phyloP scores from a whole-genome alignment of 2,113 vertebrate genomes.

The Dryoscopus gambensis region DNA sequence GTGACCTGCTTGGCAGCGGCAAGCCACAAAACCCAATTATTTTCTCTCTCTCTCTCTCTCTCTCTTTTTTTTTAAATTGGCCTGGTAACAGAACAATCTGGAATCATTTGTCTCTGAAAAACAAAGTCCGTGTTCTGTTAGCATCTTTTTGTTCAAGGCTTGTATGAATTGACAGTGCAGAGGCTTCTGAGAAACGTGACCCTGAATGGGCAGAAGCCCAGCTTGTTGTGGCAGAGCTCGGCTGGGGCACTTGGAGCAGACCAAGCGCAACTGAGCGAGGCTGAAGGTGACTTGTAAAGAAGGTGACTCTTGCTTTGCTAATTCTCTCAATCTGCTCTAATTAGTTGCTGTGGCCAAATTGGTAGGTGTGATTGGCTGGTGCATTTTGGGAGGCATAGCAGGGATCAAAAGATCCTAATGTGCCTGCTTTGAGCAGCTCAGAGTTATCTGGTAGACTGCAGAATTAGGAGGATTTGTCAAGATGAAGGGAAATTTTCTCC shows the following conservation, averaged over 20 bases:
- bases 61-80: neutral
- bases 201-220: neutral
- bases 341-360: neutral
- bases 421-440: neutral
- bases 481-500: neutral
- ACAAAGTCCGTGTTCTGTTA: neutral
- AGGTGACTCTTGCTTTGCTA: neutral
- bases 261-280: neutral
- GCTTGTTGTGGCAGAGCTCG: neutral
- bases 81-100: neutral
- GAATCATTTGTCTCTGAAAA: conserved; percentile 24
- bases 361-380: neutral
- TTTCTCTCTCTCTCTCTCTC: neutral
- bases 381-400: neutral
- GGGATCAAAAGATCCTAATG: neutral
- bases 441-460: neutral
- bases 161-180: neutral
- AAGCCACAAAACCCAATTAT: neutral
- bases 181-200: neutral
- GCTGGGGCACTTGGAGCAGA: neutral
- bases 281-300: conserved; percentile 28
- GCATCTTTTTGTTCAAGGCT: neutral
- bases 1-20: rapidly evolving
- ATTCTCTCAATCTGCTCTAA: neutral
- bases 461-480: neutral